Evolutionary conservation across 2,888 invertebrate species (phyloP), one percentile per base, ranked within the genome.

Genomic region (Cremastobaeus sp.): DNA sequence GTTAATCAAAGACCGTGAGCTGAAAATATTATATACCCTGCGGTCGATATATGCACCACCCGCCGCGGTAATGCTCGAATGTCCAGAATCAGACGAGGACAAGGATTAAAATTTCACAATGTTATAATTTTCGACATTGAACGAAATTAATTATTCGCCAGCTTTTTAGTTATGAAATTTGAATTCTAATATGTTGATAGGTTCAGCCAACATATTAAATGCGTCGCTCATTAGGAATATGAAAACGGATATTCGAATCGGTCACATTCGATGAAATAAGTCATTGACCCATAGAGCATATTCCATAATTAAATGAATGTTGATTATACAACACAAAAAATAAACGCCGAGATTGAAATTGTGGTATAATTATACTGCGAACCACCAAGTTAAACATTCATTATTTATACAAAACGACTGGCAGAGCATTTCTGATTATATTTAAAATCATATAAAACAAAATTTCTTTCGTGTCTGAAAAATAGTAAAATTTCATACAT

Each of bases 1-100:
- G 83, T 84, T 84, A 83, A 85, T 85, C 82, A 84, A 83, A 84
- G 77, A 72, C 77, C 41, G 37, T 34, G 54, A 45, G 45, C 39
- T 43, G 50, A 60, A 72, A 65, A n/a, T n/a, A n/a, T 59, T 65
- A 65, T 54, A 47, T 47, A 39, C 57, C 34, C 28, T 14, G 37
- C 14, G 11, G 39, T 18, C 11, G n/a, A n/a, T n/a, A n/a, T 17
- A n/a, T 34, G 5, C 54, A 28, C 57, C 57, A 34, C 57, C 43
- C 43, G 45, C 25, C 34, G 55, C 20, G 55, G 18, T 32, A 41
- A 55, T 55, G 12, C 30, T 41, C 32, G 11, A 54, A 39, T 15
- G 39, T 54, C 39, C 54, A 30, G 34, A n/a, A 34, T 35, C 32
- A 6, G 9, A 6, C 9, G 32, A 32, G n/a, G 2, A 6, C 32